Evolutionary conservation across 2,113 vertebrate species (phyloP).

Genomic region (Notarius lentiginosus): DNA sequence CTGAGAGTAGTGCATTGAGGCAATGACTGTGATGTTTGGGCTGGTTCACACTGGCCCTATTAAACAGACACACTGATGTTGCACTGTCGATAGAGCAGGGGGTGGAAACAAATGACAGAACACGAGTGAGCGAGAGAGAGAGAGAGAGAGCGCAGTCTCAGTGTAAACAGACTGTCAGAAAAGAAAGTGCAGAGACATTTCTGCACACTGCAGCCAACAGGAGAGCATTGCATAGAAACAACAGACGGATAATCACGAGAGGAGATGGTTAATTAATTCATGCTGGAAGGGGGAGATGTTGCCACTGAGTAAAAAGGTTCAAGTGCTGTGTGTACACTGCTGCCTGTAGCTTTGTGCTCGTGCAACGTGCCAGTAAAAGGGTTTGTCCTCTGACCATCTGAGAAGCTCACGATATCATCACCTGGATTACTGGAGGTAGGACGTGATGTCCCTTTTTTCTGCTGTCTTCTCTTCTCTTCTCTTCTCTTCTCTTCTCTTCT

Average conservation of each 20-base stretch:
- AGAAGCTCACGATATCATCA: slow-evolving; percentile 21
- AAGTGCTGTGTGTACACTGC: slow-evolving; percentile 55
- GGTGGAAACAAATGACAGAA: slow-evolving; percentile 12
- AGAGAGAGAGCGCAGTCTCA: slow-evolving; percentile 14
- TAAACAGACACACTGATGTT: slow-evolving; percentile 44
- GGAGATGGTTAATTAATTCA: slow-evolving; percentile 67
- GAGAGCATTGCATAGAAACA: slow-evolving; percentile 20
- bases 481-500: slow-evolving; percentile 12
- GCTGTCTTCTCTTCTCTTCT: neutral
- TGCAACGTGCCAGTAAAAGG: slow-evolving; percentile 42
- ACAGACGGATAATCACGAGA: slow-evolving; percentile 43
- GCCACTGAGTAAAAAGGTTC: slow-evolving; percentile 55
- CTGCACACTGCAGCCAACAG: slow-evolving; percentile 37
- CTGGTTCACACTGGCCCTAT: slow-evolving; percentile 38
- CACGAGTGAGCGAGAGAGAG: slow-evolving; percentile 19
- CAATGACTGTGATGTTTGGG: slow-evolving; percentile 29
- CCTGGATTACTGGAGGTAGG: slow-evolving; percentile 62
- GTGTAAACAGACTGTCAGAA: slow-evolving; percentile 59
- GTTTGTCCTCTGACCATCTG: slow-evolving; percentile 20
- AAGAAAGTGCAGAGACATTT: slow-evolving; percentile 60
- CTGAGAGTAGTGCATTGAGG: slow-evolving; percentile 5
- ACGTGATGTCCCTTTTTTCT: neutral
- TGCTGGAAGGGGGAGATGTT: slow-evolving; percentile 68
- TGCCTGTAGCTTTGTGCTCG: slow-evolving; percentile 54
- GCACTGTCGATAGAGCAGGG: slow-evolving; percentile 33